Conservation (phyloP, 2,797 vertebrate genomes). For the Thalassophryne amazonica region DNA sequence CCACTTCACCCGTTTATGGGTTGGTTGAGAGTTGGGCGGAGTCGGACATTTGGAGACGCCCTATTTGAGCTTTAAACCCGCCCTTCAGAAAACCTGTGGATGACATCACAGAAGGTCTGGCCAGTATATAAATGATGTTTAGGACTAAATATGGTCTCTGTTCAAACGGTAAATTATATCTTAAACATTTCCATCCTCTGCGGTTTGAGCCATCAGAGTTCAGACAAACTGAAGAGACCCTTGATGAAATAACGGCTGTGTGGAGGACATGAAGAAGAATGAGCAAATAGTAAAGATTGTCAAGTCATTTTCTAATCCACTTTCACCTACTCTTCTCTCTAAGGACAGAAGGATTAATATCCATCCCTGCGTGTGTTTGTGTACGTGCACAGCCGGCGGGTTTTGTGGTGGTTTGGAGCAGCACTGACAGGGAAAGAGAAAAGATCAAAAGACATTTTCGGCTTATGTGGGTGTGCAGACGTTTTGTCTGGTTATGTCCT, state of each 20-base stretch:
- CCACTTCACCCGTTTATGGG: no score
- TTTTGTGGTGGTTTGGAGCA: neutral
- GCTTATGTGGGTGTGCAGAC: conserved; percentile 3
- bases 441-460: neutral
- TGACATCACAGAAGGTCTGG: no score
- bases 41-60: no score
- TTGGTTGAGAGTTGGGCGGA: no score
- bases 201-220: neutral
- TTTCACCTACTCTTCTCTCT: neutral
- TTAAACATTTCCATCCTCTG: neutral
- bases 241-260: conserved; percentile 13
- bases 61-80: no score
- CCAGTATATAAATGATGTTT: no score
- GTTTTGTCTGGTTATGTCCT: conserved; percentile 26
- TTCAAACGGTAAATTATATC: neutral
- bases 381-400: neutral
- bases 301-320: neutral
- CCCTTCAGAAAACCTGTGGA: no score
- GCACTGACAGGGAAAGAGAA: neutral
- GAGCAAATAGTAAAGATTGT: neutral
- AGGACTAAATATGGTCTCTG: no score
- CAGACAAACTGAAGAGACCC: neutral
- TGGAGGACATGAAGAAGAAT: neutral
- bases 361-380: neutral
- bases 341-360: conserved; percentile 6